These are phyloP conservation scores for Limnephilus marmoratus DNA, from an alignment of 2,888 invertebrate species.

Conservation along the genomic window DNA sequence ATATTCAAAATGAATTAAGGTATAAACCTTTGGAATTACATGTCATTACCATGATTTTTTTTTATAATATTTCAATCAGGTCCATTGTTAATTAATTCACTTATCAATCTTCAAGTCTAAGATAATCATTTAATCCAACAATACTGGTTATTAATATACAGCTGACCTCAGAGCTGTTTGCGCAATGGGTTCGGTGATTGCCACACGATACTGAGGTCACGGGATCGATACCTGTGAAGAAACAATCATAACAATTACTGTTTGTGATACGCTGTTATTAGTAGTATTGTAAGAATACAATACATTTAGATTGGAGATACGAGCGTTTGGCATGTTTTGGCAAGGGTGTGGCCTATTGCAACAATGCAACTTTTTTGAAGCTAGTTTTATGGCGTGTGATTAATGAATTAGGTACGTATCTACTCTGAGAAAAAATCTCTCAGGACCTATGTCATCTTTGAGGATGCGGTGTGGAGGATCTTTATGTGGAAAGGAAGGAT, in stretches of 20 bases:
- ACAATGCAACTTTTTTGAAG: too few relatives aligned
- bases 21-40: not conserved
- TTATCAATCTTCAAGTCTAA: not conserved
- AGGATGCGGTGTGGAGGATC: too few relatives aligned
- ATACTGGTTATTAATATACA: not conserved
- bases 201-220: not conserved
- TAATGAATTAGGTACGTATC: too few relatives aligned
- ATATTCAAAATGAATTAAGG: not conserved
- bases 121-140: not conserved
- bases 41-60: not conserved
- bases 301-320: not conserved
- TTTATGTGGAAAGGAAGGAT: too few relatives aligned
- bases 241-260: not conserved
- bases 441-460: too few relatives aligned
- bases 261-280: not conserved
- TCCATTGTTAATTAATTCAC: not conserved
- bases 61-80: not conserved
- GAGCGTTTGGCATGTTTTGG: not conserved
- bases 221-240: conserved; percentile 5
- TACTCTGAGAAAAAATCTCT: too few relatives aligned
- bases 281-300: not conserved
- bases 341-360: too few relatives aligned
- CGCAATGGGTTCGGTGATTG: conserved; percentile 7
- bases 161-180: not conserved
- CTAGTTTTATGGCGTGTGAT: too few relatives aligned